These are phyloP conservation scores for Drosophila planitibia DNA, from an alignment of 2,888 invertebrate species.

Conservation along the genomic window DNA sequence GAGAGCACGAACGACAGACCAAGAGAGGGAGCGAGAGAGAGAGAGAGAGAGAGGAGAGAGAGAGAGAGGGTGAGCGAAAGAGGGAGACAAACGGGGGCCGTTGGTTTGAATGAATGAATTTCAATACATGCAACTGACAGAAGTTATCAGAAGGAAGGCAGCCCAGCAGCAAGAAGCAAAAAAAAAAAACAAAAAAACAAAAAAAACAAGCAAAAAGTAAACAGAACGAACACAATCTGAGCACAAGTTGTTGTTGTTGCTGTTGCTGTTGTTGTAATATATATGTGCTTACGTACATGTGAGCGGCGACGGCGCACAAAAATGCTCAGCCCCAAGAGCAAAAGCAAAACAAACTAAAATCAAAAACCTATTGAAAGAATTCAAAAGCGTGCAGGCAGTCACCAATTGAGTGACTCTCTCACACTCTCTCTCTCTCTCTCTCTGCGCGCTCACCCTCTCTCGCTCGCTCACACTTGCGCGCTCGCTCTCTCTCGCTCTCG, in stretches of 20 bases:
- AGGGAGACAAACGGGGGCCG: constrained; percentile 39
- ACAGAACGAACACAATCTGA: constrained; percentile 54
- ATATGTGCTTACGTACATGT: constrained; percentile 20
- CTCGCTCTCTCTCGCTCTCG: constrained; percentile 16
- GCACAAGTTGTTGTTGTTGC: constrained; percentile 45
- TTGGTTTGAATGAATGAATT: constrained; percentile 80
- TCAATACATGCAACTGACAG: constrained; percentile 82
- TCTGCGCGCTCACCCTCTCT: constrained; percentile 12
- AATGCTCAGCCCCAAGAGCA: constrained; percentile 63
- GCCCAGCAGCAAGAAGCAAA: constrained; percentile 20
- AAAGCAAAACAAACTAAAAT: constrained; percentile 61
- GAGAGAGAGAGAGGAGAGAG: constrained; percentile 31
- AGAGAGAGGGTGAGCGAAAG: constrained; percentile 36
- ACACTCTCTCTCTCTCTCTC: constrained; percentile 14
- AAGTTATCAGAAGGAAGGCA: constrained; percentile 59
- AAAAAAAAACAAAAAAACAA: constrained; percentile 3
- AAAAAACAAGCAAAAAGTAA: constrained; percentile 54
- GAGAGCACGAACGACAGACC: constrained; percentile 16
- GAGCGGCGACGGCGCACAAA: constrained; percentile 74
- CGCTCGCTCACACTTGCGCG: constrained; percentile 22
- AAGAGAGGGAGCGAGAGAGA: constrained; percentile 9
- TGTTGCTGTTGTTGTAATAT: constrained; percentile 31
- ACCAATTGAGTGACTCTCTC: constrained; percentile 65
- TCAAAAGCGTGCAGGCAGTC: constrained; percentile 63
- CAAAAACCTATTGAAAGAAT: constrained; percentile 77